Percentiles rank a stretch among this genome's conserved stretches.
phyloP scores from a whole-genome alignment of 2,888 invertebrate genomes.

The Pollenia amentaria region DNA sequence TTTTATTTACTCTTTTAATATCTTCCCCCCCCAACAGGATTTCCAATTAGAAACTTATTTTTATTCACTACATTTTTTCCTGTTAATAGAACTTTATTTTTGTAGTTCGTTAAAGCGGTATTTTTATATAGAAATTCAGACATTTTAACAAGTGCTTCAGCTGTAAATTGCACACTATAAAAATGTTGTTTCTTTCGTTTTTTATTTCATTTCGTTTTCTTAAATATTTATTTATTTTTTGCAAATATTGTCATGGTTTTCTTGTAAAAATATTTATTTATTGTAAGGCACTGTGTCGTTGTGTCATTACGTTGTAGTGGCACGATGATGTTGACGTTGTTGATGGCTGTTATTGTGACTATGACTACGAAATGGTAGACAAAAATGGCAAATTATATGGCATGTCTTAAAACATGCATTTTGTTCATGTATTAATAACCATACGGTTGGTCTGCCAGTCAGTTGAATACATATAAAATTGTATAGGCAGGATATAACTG shows the following conservation, averaged over 20 bases:
- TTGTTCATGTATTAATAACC: conserved; percentile 48
- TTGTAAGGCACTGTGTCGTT: conserved; percentile 66
- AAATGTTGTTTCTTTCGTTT: conserved; percentile 29
- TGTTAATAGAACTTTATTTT: too few relatives aligned
- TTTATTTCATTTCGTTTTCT: not conserved
- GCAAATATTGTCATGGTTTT: conserved; percentile 57
- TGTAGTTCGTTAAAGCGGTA: too few relatives aligned
- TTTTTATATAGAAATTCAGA: too few relatives aligned
- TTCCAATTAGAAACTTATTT: too few relatives aligned
- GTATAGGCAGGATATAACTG: conserved; percentile 71
- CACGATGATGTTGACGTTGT: conserved; percentile 73
- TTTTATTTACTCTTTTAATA: too few relatives aligned
- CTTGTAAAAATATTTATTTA: conserved; percentile 58
- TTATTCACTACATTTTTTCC: too few relatives aligned
- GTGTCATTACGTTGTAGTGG: conserved; percentile 67
- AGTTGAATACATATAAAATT: conserved; percentile 14
- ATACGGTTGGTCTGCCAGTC: conserved; percentile 24
- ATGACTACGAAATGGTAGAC: conserved; percentile 57
- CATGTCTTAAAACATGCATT: conserved; percentile 47
- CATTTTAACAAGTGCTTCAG: too few relatives aligned
- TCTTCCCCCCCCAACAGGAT: too few relatives aligned
- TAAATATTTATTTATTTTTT: not conserved
- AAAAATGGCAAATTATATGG: conserved; percentile 17
- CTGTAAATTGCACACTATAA: conserved; percentile 31
- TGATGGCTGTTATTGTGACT: conserved; percentile 72